A percentile compares a stretch with the other conserved stretches of the same genome.
Conservation (phyloP, 1,140 invertebrate species). For the Magallana angulata region DNA sequence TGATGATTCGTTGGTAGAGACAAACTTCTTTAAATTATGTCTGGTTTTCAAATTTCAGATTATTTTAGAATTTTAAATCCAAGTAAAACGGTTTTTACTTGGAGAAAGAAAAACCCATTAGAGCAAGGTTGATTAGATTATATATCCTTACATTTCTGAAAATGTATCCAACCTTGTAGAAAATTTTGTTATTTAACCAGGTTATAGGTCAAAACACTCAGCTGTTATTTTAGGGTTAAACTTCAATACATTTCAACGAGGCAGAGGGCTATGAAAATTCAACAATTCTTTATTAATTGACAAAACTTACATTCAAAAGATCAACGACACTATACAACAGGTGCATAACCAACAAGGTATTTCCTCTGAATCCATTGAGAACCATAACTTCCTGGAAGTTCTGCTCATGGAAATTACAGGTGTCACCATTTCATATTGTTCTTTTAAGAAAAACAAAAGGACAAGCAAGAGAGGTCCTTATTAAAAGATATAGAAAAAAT, state of each 20-base stretch:
- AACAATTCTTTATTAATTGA: not conserved
- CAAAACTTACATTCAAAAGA: not conserved
- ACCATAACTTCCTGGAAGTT: too few relatives aligned
- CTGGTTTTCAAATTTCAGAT: not conserved
- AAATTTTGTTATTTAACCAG: not conserved
- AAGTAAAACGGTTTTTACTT: constrained; percentile 39
- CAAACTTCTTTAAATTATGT: not conserved
- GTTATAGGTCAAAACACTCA: not conserved
- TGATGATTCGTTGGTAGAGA: too few relatives aligned
- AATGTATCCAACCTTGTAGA: not conserved
- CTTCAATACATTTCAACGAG: not conserved
- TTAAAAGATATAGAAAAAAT: not conserved
- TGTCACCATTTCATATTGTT: too few relatives aligned
- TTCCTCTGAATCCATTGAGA: not conserved
- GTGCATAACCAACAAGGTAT: not conserved
- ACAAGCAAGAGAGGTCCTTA: not conserved
- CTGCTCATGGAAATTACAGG: too few relatives aligned
- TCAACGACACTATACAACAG: not conserved
- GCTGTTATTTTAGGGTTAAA: not conserved
- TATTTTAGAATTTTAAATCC: constrained; percentile 32
- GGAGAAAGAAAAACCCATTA: constrained; percentile 37
- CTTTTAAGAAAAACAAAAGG: not conserved
- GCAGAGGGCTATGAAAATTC: not conserved
- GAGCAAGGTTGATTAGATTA: constrained; percentile 41
- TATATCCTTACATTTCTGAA: constrained; percentile 37